A percentile compares a stretch with the other conserved stretches of the same genome.
phyloP scores from a whole-genome alignment of 1,140 invertebrate species.

The Neelides sp. region DNA sequence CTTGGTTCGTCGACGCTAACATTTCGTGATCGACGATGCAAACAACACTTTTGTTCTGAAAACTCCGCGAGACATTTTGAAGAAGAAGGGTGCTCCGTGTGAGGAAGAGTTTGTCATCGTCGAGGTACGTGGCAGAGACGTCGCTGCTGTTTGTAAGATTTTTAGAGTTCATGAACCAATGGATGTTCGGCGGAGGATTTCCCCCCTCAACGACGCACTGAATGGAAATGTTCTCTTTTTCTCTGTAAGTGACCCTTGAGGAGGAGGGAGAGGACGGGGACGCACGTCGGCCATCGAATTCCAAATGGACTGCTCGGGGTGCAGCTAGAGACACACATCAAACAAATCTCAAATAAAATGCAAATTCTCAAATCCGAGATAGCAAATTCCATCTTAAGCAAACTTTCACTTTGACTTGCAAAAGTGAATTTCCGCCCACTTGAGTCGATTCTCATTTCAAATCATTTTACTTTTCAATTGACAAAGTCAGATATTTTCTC shows the following conservation, averaged over 20 bases:
- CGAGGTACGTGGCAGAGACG: constrained; percentile 32
- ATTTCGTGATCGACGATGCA: constrained; percentile 60
- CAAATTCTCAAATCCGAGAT: too few relatives aligned
- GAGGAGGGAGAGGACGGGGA: constrained; percentile 30
- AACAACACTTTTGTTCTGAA: constrained; percentile 59
- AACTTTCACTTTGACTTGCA: too few relatives aligned
- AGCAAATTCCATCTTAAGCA: too few relatives aligned
- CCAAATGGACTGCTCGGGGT: constrained; percentile 29
- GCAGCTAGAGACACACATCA: constrained; percentile 24
- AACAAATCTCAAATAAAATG: constrained; percentile 1
- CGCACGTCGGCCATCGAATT: constrained; percentile 31
- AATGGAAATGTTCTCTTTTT: constrained; percentile 44
- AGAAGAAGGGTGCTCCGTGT: constrained; percentile 53
- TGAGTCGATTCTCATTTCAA: too few relatives aligned
- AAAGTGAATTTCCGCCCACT: too few relatives aligned
- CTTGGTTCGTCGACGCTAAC: constrained; percentile 39
- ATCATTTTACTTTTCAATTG: too few relatives aligned
- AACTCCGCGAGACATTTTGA: constrained; percentile 50
- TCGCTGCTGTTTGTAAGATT: constrained; percentile 33
- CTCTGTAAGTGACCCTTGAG: constrained; percentile 32
- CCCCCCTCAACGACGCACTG: constrained; percentile 71
- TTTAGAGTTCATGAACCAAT: constrained; percentile 33
- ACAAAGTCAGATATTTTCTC: too few relatives aligned
- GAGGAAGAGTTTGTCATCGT: constrained; percentile 37
- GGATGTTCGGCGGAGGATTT: constrained; percentile 51